Percentiles rank a stretch among this genome's conserved stretches.
phyloP scores from a whole-genome alignment of 2,113 vertebrate genomes.

The Piaya cayana region DNA sequence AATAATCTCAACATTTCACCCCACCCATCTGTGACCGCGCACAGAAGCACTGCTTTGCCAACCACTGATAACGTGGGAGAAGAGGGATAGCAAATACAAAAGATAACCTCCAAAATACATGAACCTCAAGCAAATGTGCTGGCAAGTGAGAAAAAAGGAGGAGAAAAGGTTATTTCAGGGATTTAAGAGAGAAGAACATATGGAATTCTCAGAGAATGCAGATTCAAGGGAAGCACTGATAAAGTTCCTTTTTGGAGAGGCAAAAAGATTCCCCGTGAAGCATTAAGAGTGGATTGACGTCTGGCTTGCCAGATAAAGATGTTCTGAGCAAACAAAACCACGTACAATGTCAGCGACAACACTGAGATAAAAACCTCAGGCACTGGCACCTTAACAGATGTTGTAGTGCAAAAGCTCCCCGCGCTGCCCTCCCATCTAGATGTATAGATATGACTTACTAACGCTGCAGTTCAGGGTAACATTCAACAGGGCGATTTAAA shows the following conservation, averaged over 20 bases:
- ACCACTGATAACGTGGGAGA: neutral
- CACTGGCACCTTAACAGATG: neutral
- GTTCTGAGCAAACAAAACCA: conserved; percentile 29
- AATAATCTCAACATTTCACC: neutral
- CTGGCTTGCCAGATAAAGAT: conserved; percentile 51
- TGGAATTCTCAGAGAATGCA: conserved; percentile 7
- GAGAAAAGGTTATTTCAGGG: conserved; percentile 13
- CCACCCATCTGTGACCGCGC: neutral
- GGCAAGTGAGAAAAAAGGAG: neutral
- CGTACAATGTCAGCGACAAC: neutral
- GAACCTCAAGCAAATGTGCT: neutral
- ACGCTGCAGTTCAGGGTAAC: neutral
- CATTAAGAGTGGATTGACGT: conserved; percentile 14
- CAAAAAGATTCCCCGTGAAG: conserved; percentile 17
- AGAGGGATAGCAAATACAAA: neutral
- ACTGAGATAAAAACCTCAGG: conserved; percentile 7
- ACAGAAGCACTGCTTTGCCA: neutral
- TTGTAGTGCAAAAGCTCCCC: neutral
- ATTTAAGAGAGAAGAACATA: conserved; percentile 18
- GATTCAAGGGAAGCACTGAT: conserved; percentile 39
- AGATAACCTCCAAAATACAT: neutral
- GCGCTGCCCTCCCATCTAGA: neutral
- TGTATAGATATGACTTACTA: neutral
- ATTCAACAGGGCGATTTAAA: neutral
- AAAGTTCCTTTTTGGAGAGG: conserved; percentile 33